Evolutionary conservation across 1,140 invertebrate species (phyloP), one percentile per base, ranked within the genome.

Genomic region (Whitmania pigra): DNA sequence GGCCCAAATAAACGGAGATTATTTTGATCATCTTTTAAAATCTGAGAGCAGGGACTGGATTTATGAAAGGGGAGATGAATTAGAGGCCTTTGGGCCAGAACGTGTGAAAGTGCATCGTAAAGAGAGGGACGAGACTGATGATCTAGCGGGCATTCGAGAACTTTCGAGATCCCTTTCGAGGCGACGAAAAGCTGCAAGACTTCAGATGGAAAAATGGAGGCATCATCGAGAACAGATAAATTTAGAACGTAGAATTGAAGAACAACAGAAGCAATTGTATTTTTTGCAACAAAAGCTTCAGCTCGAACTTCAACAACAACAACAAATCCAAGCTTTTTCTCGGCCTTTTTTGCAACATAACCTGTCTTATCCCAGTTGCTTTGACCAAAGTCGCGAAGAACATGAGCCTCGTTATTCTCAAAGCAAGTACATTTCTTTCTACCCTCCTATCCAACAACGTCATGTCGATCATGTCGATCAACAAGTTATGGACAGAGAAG

Each of bases 131-230:
- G 57, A 63, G 57, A 63, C 4, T 22, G 57, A 63, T n/a, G 57
- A 63, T 63, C 18, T 63, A 63, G 22, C 57, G 57, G 57, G 57
- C 2, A 31, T 63, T 63, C 57, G 57, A 63, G 57, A 63, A 63
- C 57, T 63, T 63, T 63, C 57, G 57, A 63, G 57, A 31, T 25
- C 57, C 18, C 57, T 63, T 31, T 63, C 57, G 11, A 63, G 29
- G 29, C 57, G 57, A 25, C 11, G 57, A 31, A 63, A 63, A 63
- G 57, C 22, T 13, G 57, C 57, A 22, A 63, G 29, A n/a, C 57
- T 63, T 22, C 57, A 63, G 57, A 63, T 63, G 57, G 57, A 63
- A 63, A 63, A 31, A 63, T 63, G 57, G 57, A 63, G 11, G 22
- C 22, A 25, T 11, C 22, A 63, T 4, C 57, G 29, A 63, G 57